phyloP scores from a whole-genome alignment of 2,888 invertebrate species.

The Eupithecia exiguata region DNA sequence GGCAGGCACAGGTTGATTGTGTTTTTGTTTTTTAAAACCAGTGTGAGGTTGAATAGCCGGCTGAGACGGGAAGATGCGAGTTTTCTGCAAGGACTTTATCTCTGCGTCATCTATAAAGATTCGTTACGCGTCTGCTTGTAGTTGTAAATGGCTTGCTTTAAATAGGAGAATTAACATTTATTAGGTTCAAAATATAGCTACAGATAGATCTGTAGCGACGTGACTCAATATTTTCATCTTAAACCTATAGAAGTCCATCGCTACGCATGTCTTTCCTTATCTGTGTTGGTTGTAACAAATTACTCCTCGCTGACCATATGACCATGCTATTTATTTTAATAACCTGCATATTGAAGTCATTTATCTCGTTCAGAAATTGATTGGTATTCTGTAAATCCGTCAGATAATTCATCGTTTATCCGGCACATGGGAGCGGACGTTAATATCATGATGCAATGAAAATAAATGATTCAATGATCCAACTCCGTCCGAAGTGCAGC shows the following conservation, averaged over 20 bases:
- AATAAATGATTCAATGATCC: conserved; percentile 69
- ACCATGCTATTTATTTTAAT: conserved; percentile 11
- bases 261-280: neutral
- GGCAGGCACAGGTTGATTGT: neutral
- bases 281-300: neutral
- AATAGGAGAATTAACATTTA: neutral
- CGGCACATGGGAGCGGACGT: conserved; percentile 52
- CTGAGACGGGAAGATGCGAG: neutral
- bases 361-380: conserved; percentile 19
- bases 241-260: neutral
- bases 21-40: conserved; percentile 3
- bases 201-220: neutral
- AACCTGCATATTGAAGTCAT: conserved; percentile 14
- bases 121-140: neutral
- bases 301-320: neutral
- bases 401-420: conserved; percentile 25
- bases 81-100: neutral
- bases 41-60: neutral
- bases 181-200: neutral
- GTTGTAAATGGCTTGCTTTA: neutral
- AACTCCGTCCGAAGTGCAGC: conserved; percentile 41
- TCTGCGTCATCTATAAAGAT: neutral
- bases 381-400: conserved; percentile 27
- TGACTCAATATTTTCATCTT: neutral
- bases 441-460: conserved; percentile 50